These are phyloP conservation scores for Heliocidaris tuberculata DNA, from an alignment of 35 echinoderm and acorn worm genomes.

Conservation along the genomic window DNA sequence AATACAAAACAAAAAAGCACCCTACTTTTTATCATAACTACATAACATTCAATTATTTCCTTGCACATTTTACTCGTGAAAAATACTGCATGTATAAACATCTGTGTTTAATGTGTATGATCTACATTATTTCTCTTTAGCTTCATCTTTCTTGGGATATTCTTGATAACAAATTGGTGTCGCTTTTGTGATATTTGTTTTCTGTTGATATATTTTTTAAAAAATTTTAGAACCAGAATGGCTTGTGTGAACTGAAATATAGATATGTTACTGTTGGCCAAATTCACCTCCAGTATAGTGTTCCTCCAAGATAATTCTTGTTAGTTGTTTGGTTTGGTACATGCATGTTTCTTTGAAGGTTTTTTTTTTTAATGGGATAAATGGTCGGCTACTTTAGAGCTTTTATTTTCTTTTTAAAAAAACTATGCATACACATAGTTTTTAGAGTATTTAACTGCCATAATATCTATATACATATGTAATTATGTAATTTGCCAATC, in stretches of 20 bases:
- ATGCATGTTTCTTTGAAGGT: background rate
- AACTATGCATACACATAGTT: too few relatives aligned
- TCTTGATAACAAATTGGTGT: background rate
- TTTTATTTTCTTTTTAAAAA: background rate
- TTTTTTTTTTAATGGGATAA: background rate
- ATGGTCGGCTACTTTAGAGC: background rate
- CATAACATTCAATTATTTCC: background rate
- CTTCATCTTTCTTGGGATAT: background rate
- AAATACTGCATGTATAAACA: background rate
- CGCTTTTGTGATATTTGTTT: background rate
- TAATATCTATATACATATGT: too few relatives aligned
- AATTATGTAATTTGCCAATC: too few relatives aligned
- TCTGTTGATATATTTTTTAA: background rate
- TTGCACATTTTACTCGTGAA: background rate
- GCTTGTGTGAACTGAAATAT: background rate
- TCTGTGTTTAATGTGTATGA: background rate
- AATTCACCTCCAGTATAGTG: background rate
- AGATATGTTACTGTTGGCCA: background rate
- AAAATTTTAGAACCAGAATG: background rate
- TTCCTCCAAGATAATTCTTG: background rate
- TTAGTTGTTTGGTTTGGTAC: background rate
- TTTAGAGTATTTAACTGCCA: too few relatives aligned
- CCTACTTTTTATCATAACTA: background rate
- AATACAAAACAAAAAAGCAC: too few relatives aligned
- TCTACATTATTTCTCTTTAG: background rate